Percentiles rank a stretch among this genome's conserved stretches.
These are phyloP conservation scores for Uropsilus gracilis DNA, from an alignment of 2,113 vertebrate species.

Conservation along the genomic window DNA sequence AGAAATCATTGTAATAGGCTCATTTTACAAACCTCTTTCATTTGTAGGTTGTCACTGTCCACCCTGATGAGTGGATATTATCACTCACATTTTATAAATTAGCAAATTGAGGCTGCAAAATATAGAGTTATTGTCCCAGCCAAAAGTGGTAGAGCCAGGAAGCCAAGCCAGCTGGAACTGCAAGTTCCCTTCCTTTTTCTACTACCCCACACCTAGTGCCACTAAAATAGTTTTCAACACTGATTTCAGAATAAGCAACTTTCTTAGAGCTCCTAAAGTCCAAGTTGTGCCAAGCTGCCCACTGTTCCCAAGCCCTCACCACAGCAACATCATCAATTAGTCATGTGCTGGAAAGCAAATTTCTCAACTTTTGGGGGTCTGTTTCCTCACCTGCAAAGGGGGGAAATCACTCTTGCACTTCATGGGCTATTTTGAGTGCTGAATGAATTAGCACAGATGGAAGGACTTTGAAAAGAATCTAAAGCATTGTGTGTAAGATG, in stretches of 20 bases:
- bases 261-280: constrained; percentile 61
- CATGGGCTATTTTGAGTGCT: constrained; percentile 4
- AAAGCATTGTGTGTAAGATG: not conserved
- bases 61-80: not conserved
- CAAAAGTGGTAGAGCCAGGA: not conserved
- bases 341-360: constrained; percentile 57
- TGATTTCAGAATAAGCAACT: constrained; percentile 63
- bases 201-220: not conserved
- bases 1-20: not conserved
- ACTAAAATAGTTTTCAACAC: constrained; percentile 63
- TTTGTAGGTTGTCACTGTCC: not conserved
- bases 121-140: not conserved
- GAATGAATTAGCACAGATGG: constrained; percentile 27
- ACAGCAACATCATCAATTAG: not conserved
- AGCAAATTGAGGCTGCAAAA: constrained; percentile 26
- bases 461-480: constrained; percentile 43
- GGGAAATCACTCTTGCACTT: not conserved
- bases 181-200: constrained; percentile 47
- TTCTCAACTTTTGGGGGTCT: not conserved
- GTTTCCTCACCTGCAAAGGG: not conserved
- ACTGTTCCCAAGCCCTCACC: not conserved
- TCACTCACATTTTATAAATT: constrained; percentile 31
- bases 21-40: not conserved
- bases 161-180: not conserved
- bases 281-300: constrained; percentile 39